Evolutionary conservation across 2,888 invertebrate species (phyloP).

Genomic region (Drosophila suboccidentalis): DNA sequence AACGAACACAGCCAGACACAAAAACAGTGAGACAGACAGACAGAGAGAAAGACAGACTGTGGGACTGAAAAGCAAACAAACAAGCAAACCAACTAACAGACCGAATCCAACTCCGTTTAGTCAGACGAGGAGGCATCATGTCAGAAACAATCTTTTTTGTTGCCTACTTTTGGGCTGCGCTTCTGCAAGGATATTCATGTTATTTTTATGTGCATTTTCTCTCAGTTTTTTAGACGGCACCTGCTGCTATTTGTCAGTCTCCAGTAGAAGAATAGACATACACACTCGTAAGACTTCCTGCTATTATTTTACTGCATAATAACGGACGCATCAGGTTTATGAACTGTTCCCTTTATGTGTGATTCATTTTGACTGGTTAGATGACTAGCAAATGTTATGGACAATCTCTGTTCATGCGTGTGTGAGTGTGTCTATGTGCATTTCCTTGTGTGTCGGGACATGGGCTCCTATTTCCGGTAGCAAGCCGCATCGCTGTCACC

Average conservation of each 20-base stretch:
- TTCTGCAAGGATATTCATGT: slow-evolving; percentile 39
- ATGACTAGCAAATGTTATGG: slow-evolving; percentile 11
- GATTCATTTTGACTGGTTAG: slow-evolving; percentile 24
- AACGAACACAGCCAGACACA: slow-evolving; percentile 18
- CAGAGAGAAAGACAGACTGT: no score
- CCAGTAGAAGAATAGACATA: slow-evolving; percentile 1
- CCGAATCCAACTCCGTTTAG: slow-evolving; percentile 50
- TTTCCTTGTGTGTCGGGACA: slow-evolving; percentile 9
- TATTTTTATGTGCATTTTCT: slow-evolving; percentile 36
- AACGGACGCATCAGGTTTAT: slow-evolving; percentile 61
- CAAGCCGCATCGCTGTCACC: slow-evolving; percentile 7
- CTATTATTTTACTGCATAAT: slow-evolving; percentile 56
- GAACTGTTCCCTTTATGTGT: slow-evolving; percentile 37
- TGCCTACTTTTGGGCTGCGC: slow-evolving; percentile 30
- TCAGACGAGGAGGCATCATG: slow-evolving; percentile 44
- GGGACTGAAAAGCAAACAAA: slow-evolving; percentile 11
- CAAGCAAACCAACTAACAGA: slow-evolving; percentile 24
- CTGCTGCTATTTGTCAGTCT: slow-evolving; percentile 69
- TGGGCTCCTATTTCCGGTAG: slow-evolving; percentile 48
- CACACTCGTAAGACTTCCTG: slow-evolving; percentile 6
- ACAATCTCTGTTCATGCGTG: not conserved
- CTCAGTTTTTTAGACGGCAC: slow-evolving; percentile 48
- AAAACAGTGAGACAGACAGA: slow-evolving; percentile 29
- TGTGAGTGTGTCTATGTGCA: not conserved
- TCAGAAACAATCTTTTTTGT: slow-evolving; percentile 36